Base-by-base conservation (phyloP, 2,888 invertebrate genomes). In the Drosophila greeni region DNA sequence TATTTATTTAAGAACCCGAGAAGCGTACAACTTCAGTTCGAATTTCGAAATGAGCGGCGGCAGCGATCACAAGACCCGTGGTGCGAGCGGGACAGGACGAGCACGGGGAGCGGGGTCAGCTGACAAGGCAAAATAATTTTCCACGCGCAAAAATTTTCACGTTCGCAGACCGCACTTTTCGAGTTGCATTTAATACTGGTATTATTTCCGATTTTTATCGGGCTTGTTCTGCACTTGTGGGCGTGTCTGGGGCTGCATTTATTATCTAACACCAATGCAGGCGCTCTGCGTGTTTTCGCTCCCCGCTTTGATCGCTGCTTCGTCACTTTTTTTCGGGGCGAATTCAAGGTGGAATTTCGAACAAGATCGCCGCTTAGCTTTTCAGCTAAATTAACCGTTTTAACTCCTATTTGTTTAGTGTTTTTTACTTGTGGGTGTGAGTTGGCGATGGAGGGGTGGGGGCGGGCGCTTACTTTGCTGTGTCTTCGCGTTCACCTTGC, bases 251-350 rank as follows among this genome's bases (percentile, higher is more conserved):
- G 51, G 36, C 47, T 73, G 79, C 71, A 78, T 71, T 68, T 45
- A 80, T 78, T 78, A 78, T 82, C 82, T 78, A 78, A 78, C 68
- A 74, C 49, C 34, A 69, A 51, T 71, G 76, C 64, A 70, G 60
- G 42, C 43, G 51, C 51, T 52, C 60, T 61, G 34, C 57, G 31
- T 34, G 39, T 40, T 52, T 40, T 53, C 23, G 36, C 33, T 47
- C 36, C 60, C 29, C 48, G 43, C 51, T 64, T 64, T 53, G 20
- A 34, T 24, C 43, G 36, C 51, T 62, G 71, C 69, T 77, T 72
- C 59, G 61, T 53, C 75, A 75, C 73, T 67, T 61, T 70, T 65
- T 65, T 62, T 48, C 29, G 51, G 34, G 57, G 53, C 60, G 57
- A 66, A 37, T 54, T 62, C 24, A 65, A 43, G 48, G 33, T 48